Conservation (phyloP, 2,113 vertebrate genomes). For the Gymnobelideus leadbeateri region DNA sequence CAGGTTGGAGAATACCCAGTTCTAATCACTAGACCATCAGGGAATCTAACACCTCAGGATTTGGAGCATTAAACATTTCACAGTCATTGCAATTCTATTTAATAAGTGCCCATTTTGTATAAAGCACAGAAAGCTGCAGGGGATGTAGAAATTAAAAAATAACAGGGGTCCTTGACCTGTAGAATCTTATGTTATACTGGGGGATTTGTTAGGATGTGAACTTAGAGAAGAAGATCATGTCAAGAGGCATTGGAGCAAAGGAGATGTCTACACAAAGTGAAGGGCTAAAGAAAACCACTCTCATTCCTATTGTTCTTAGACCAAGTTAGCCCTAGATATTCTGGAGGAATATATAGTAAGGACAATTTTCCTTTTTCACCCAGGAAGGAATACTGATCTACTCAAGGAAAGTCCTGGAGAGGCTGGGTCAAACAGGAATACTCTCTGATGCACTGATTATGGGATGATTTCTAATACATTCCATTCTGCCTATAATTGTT, state of each 20-base stretch:
- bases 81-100: slow-evolving; percentile 30
- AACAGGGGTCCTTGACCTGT: not conserved
- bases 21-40: slow-evolving; percentile 10
- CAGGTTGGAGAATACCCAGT: slow-evolving; percentile 30
- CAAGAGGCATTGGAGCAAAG: not conserved
- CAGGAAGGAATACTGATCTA: not conserved
- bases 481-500: not conserved
- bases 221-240: not conserved
- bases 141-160: not conserved
- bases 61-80: slow-evolving; percentile 38
- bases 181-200: not conserved
- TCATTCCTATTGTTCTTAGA: not conserved
- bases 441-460: not conserved
- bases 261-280: not conserved
- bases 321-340: not conserved
- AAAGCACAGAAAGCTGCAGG: not conserved
- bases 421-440: not conserved
- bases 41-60: not conserved
- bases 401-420: not conserved
- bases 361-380: not conserved
- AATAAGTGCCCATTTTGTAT: not conserved
- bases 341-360: not conserved
- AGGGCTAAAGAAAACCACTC: not conserved
- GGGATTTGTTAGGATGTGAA: not conserved
- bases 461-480: not conserved